These are phyloP conservation scores for Sinosuthora webbiana DNA, from an alignment of 2,113 vertebrate genomes.

Conservation along the genomic window DNA sequence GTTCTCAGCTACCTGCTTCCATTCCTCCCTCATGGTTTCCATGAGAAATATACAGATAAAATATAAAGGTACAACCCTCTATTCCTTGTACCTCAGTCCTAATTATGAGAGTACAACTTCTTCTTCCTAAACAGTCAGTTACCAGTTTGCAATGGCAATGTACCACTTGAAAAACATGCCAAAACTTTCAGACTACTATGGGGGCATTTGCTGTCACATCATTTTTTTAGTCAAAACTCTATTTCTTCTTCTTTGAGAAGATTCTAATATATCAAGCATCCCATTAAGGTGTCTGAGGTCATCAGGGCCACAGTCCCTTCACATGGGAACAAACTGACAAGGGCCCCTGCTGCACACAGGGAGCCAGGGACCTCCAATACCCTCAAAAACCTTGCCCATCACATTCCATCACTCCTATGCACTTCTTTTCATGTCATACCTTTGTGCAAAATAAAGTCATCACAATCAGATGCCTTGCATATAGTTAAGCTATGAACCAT, in stretches of 20 bases:
- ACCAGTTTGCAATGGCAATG: rapidly evolving
- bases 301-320: background rate
- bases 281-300: too few relatives aligned
- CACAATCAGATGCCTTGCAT: background rate
- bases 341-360: rapidly evolving
- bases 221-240: background rate
- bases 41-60: background rate
- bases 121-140: background rate
- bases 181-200: background rate
- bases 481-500: background rate
- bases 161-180: background rate
- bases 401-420: background rate
- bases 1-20: background rate
- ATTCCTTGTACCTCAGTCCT: background rate
- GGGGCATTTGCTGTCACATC: rapidly evolving
- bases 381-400: background rate
- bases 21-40: background rate
- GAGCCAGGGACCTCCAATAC: background rate
- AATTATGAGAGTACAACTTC: background rate
- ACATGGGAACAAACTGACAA: rapidly evolving
- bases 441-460: background rate
- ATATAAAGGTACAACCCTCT: background rate
- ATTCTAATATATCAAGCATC: background rate
- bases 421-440: background rate
- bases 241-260: background rate